Conservation (phyloP, 2,888 invertebrate genomes). For the Agapetus fuscipes region DNA sequence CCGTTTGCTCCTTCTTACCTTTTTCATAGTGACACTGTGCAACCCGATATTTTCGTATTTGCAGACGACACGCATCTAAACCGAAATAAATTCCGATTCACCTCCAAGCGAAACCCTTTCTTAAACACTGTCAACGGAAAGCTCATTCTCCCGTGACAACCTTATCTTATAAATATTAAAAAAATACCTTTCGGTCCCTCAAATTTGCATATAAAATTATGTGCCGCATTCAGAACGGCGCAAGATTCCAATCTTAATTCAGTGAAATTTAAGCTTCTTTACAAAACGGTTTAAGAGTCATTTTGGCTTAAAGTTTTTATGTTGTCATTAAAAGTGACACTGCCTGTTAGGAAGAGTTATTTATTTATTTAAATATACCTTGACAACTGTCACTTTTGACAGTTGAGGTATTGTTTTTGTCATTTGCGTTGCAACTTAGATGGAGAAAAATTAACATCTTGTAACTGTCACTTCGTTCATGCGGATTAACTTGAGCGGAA, state of each 20-base stretch:
- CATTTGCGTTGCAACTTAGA: not conserved
- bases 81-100: not conserved
- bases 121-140: not conserved
- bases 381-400: not conserved
- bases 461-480: too few relatives aligned
- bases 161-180: too few relatives aligned
- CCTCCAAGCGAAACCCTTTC: not conserved
- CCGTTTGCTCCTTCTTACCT: slow-evolving; percentile 5
- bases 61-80: not conserved
- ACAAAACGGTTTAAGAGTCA: too few relatives aligned
- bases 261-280: too few relatives aligned
- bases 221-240: too few relatives aligned
- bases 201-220: too few relatives aligned
- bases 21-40: slow-evolving; percentile 2
- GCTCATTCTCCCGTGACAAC: not conserved
- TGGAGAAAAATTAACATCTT: not conserved
- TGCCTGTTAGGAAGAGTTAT: not conserved
- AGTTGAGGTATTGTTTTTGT: not conserved
- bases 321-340: too few relatives aligned
- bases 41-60: slow-evolving; percentile 1
- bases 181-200: too few relatives aligned
- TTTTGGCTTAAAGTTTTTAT: too few relatives aligned
- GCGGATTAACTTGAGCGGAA: too few relatives aligned
- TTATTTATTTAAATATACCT: not conserved
- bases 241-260: too few relatives aligned